Base-by-base conservation (phyloP, 2,888 invertebrate genomes). In the Axea sp. region DNA sequence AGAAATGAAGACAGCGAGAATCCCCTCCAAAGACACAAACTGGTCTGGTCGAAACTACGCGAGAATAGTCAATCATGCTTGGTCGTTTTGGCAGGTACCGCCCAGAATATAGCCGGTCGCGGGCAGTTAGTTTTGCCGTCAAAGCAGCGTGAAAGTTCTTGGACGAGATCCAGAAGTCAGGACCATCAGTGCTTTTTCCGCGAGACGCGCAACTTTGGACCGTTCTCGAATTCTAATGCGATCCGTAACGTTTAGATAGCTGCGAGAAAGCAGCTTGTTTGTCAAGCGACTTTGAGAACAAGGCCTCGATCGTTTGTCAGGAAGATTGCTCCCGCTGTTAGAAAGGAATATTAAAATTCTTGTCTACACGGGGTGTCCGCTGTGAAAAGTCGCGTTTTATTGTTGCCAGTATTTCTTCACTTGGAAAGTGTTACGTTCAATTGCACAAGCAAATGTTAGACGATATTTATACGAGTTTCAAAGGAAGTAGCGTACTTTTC, bases 301-400 rank as follows among this genome's bases (percentile, higher is more conserved):
- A 77, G 80, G 77, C 78, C 76, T 65, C 79, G 6, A 15, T 53
- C 81, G 83, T 84, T 83, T 83, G 83, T 84, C 84, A 82, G 79
- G 80, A 71, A 82, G 81, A 83, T 83, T 81, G 79, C 79, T 67
- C 78, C 76, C 68, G 69, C 60, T 71, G 59, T 72, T 78, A 72
- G 75, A 67, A 68, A 69, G 24, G 75, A 82, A 83, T 84, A 84
- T 83, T 82, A 83, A 84, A 84, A 83, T 84, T 83, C 81, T 75
- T 26, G 19, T 5, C 35, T 12, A 12, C 51, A 39, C 31, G 2
- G 19, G 15, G 39, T 39, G 28, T 26, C 31, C 35, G 35, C n/a
- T 30, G 43, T 43, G 33, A 59, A 62, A 57, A 45, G 41, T 24
- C 12, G 28, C 30, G 17, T 24, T 39, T 60, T 35, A 55, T 57